Conservation (phyloP, 2,113 vertebrate species). For the Eira barbara region DNA sequence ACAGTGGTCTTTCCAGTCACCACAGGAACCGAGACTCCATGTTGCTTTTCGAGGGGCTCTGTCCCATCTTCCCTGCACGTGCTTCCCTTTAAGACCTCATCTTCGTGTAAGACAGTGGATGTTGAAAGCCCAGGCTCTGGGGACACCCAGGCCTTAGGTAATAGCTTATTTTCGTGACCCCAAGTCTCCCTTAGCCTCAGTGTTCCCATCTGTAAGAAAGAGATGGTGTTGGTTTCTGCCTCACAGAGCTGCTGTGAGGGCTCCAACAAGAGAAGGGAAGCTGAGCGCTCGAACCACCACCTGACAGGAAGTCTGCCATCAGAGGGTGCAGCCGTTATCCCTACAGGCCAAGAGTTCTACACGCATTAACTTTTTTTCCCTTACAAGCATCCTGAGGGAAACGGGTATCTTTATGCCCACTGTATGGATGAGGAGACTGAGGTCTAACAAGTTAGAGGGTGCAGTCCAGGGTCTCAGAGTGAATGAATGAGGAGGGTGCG, state of each 20-base stretch:
- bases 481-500: too few species aligned
- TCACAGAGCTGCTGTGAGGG: rapidly evolving
- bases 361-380: not conserved
- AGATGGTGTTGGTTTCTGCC: not conserved
- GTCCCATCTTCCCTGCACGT: rapidly evolving
- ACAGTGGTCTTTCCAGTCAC: rapidly evolving
- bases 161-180: not conserved
- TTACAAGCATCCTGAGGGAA: not conserved
- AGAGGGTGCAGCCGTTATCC: not conserved
- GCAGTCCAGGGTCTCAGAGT: not conserved
- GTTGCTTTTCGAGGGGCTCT: not conserved
- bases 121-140: not conserved
- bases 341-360: not conserved
- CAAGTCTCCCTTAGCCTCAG: not conserved
- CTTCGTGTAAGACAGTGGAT: not conserved
- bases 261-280: not conserved
- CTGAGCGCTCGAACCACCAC: rapidly evolving
- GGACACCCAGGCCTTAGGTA: not conserved
- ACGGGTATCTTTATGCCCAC: not conserved
- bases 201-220: not conserved
- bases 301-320: too few species aligned
- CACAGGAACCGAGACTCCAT: rapidly evolving
- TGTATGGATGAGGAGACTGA: not conserved
- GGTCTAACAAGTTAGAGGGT: rapidly evolving
- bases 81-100: not conserved